A percentile compares a stretch with the other conserved stretches of the same genome.
Conservation (phyloP, 2,888 invertebrate genomes). For the Onthophagus sagittarius region DNA sequence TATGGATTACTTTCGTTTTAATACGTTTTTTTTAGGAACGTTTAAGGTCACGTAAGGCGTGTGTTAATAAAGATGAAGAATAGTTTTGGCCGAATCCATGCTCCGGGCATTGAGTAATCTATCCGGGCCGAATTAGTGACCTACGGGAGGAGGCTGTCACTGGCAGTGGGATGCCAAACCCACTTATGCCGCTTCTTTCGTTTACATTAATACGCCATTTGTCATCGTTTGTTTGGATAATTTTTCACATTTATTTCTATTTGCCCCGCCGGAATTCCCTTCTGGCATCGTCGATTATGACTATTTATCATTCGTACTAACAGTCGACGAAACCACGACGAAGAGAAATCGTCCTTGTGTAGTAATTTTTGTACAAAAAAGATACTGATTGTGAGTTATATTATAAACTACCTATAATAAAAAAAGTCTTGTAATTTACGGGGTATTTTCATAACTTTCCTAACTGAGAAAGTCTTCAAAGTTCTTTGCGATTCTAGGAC, state of each 20-base stretch:
- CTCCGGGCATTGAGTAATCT: slow-evolving; percentile 33
- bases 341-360: not conserved
- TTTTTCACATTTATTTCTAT: slow-evolving; percentile 10
- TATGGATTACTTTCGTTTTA: no score
- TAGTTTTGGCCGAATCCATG: slow-evolving; percentile 29
- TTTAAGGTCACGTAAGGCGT: slow-evolving; percentile 28
- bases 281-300: not conserved
- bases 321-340: not conserved
- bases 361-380: no score
- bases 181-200: slow-evolving; percentile 9
- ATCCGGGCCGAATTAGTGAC: slow-evolving; percentile 31
- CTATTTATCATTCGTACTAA: not conserved
- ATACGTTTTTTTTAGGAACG: not conserved
- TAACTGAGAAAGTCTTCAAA: no score
- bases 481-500: no score
- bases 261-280: not conserved
- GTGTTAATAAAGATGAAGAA: slow-evolving; percentile 33
- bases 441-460: no score
- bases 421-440: no score
- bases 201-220: slow-evolving; percentile 17
- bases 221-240: slow-evolving; percentile 15
- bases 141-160: slow-evolving; percentile 29
- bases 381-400: no score
- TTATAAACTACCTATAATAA: no score
- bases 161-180: slow-evolving; percentile 20